A percentile compares a stretch with the other conserved stretches of the same genome.
Evolutionary conservation across 2,888 invertebrate genomes (phyloP).

Genomic region (Panzeria rudis): DNA sequence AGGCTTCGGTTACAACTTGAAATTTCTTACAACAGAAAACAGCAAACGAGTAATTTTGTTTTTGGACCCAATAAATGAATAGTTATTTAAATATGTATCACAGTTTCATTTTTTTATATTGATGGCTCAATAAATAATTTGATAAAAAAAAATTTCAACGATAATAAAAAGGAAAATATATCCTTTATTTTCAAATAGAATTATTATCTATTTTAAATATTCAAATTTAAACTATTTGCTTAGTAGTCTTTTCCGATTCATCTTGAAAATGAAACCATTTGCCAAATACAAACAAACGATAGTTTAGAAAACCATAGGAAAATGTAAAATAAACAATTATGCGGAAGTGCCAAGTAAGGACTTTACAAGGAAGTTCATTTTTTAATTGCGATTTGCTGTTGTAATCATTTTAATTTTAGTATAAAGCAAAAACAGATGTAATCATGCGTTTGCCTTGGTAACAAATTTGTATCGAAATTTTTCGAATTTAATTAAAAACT

Average conservation of each 20-base stretch:
- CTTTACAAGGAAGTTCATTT: conserved; percentile 53
- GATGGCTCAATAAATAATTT: too few relatives aligned
- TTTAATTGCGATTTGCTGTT: conserved; percentile 16
- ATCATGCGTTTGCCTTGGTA: conserved; percentile 67
- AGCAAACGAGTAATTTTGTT: too few relatives aligned
- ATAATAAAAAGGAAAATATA: too few relatives aligned
- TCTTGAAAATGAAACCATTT: background rate
- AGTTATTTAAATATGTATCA: too few relatives aligned
- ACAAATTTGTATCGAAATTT: conserved; percentile 51
- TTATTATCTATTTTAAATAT: too few relatives aligned
- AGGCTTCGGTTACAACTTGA: too few relatives aligned
- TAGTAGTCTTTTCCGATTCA: background rate
- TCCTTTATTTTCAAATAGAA: too few relatives aligned
- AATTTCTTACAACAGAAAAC: too few relatives aligned
- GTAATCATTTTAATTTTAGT: conserved; percentile 28
- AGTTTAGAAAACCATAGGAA: background rate
- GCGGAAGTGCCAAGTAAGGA: conserved; percentile 43
- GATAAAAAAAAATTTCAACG: too few relatives aligned
- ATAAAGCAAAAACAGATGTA: conserved; percentile 47
- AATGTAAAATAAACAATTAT: conserved; percentile 1
- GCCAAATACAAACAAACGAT: background rate
- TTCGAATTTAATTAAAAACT: conserved; percentile 59
- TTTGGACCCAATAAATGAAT: too few relatives aligned
- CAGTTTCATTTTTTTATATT: too few relatives aligned
- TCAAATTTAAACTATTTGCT: too few relatives aligned